Evolutionary conservation across 2,113 vertebrate species (phyloP), one percentile per base, ranked within the genome.

Genomic region (Brienomyrus longianalis): DNA sequence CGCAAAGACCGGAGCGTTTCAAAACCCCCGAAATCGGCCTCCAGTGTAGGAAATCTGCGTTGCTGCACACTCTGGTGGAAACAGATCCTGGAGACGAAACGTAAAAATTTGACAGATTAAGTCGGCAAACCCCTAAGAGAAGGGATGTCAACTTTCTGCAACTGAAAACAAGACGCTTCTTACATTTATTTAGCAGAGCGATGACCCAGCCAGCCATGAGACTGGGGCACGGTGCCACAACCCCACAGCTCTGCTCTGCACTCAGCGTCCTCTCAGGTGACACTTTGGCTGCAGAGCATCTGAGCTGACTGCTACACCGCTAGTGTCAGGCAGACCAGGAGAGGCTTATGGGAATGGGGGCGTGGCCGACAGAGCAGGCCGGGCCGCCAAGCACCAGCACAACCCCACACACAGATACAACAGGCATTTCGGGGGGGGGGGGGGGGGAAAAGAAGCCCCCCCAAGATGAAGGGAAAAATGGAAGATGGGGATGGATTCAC

Each of bases 381-480:
- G 31, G 31, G 35, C 6, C 13, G 15, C 77, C 35, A 5, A 5
- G 77, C 39, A 83, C 31, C 47, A 13, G 2, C 11, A 23, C 48
- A 50, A 21, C 48, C 43, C 17, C 80, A 45, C 39, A 19, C 27
- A 83, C 17, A 45, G 31, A 83, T 3, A 17, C 21, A 17, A 83
- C 80, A 51, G 54, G 43, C 90, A 48, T 31, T 90, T 85, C 35
- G 31, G 13, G 13, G 51, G 51, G 13, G 39, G 35, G 1, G 35
- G 35, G 1, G 35, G n/a, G n/a, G n/a, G n/a, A n/a, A n/a, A 52
- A 90, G 88, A 91, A 89, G 56, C 80, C 90, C 11, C 88, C 43
- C 11, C 85, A 3, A 0, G 0, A 91, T 39, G 88, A 11, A 86
- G 84, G 21, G 10, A 21, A 48, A 45, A 84, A 31, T 27, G 27